These are phyloP conservation scores for Garrulus glandarius DNA, from an alignment of 2,797 vertebrate species.

Conservation along the genomic window DNA sequence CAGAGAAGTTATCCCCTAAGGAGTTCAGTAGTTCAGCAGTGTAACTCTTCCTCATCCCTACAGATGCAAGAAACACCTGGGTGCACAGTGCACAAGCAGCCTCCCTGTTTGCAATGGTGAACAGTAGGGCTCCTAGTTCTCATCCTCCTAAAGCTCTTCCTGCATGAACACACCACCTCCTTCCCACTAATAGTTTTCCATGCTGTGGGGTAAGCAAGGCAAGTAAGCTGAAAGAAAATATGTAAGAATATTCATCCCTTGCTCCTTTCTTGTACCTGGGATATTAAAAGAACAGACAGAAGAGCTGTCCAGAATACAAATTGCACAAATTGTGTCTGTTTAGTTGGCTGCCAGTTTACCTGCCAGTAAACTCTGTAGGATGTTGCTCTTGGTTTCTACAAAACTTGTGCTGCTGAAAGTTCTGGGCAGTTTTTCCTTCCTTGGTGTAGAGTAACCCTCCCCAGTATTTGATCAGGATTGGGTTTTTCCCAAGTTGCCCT, in stretches of 20 bases:
- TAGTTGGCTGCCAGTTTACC: background rate
- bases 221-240: background rate
- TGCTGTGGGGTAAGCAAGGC: background rate
- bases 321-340: background rate
- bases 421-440: background rate
- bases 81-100: background rate
- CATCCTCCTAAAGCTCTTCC: background rate
- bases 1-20: background rate
- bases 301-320: background rate
- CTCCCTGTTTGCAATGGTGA: background rate
- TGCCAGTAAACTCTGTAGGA: background rate
- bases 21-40: background rate
- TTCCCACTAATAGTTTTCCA: background rate
- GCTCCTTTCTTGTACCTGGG: background rate
- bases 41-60: background rate
- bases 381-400: background rate
- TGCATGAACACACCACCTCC: background rate
- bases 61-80: background rate
- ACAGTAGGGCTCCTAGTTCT: no score
- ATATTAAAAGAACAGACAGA: background rate
- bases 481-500: background rate
- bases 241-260: background rate
- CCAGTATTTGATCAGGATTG: rapidly evolving
- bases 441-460: background rate
- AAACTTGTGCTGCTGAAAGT: background rate